Evolutionary conservation across 2,113 vertebrate genomes (phyloP), one percentile per base, ranked within the genome.

Genomic region (Tapirus terrestris): DNA sequence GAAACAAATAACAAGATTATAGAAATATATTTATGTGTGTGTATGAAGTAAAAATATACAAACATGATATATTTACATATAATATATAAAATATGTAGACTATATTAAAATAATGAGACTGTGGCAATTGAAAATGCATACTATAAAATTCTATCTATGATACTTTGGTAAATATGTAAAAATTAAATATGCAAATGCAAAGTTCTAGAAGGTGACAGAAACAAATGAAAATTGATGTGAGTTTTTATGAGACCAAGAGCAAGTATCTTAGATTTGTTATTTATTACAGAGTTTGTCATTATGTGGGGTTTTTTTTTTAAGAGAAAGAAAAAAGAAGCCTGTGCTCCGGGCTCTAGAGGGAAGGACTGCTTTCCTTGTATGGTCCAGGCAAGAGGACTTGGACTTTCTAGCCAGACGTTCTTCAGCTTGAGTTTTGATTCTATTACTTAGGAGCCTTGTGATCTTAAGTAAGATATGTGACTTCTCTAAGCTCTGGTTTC

Each of bases 131-230:
- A 77, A 85, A 95, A 86, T 61, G 16, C 51, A n/a, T 18, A 36
- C 43, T 43, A 20, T 70, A 56, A 61, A 89, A 86, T 73, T 70
- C 14, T 84, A 61, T 36, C 56, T 72, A 14, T 36, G 11, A 60
- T 31, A 53, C 27, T 81, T 29, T 58, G 56, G 60, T 79, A 76
- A 75, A 48, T 86, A 36, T 53, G 21, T 53, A 72, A 92, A 91
- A 53, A 63, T 65, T n/a, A 90, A 75, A 16, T 80, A 60, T 68
- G n/a, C 27, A 96, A n/a, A 70, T 51, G 3, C 20, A 70, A 94
- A 75, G 31, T 87, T 77, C 84, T 93, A 65, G 86, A 97, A 82
- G 27, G 39, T 81, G 85, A 75, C 23, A 68, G 70, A 68, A 21
- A 63, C 33, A 80, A 77, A 58, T 80, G 65, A 92, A 68, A 45